Percentiles rank a stretch among this genome's conserved stretches.
Conservation (phyloP, 2,113 vertebrate species). For the Gasterosteus nipponicus region DNA sequence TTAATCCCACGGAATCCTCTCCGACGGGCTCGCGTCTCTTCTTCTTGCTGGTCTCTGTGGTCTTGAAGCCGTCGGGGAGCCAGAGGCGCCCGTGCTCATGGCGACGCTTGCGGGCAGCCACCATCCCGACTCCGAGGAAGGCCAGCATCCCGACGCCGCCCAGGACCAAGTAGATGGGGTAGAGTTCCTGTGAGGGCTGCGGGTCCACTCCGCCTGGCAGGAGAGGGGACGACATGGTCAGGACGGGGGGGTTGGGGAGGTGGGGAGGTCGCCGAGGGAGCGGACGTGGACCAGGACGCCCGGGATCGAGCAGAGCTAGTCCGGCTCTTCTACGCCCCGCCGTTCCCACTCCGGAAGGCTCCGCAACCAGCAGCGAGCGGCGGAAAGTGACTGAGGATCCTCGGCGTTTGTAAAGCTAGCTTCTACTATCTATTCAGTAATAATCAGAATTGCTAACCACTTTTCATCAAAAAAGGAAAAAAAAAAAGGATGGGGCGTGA, state of each 20-base stretch:
- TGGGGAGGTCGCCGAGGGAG: background rate
- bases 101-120: conserved; percentile 92
- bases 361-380: conserved; percentile 47
- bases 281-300: conserved; percentile 20
- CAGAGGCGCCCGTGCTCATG: conserved; percentile 97
- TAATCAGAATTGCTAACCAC: conserved; percentile 92
- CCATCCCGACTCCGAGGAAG: conserved; percentile 87
- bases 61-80: conserved; percentile 98
- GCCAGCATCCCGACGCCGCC: conserved; percentile 82
- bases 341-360: conserved; percentile 39
- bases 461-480: conserved; percentile 85
- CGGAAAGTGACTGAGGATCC: conserved; percentile 53
- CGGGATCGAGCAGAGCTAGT: conserved; percentile 65
- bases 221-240: conserved; percentile 72
- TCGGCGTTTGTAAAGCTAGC: conserved; percentile 71
- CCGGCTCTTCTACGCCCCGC: conserved; percentile 41
- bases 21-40: conserved; percentile 95
- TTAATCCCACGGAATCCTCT: conserved; percentile 95
- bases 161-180: conserved; percentile 87
- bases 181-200: conserved; percentile 68
- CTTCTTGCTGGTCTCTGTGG: conserved; percentile 96
- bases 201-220: conserved; percentile 83
- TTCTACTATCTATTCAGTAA: conserved; percentile 85
- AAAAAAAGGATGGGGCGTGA: conserved; percentile 74
- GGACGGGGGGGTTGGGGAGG: background rate